phyloP scores from a whole-genome alignment of 1,140 invertebrate species.

The Euwallacea similis region DNA sequence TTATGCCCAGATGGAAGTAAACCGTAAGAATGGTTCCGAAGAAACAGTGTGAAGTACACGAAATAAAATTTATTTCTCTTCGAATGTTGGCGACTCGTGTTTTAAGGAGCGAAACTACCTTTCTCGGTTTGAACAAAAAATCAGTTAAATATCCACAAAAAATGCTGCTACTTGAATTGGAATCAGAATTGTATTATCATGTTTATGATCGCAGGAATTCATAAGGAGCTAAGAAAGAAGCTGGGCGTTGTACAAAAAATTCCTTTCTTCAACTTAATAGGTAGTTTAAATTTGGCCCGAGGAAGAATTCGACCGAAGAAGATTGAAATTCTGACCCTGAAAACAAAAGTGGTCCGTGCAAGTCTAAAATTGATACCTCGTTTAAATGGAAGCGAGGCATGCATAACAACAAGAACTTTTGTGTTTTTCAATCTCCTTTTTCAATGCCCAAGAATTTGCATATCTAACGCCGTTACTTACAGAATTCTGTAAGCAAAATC shows the following conservation, averaged over 20 bases:
- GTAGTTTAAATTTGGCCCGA: slow-evolving; percentile 9
- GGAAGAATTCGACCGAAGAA: not conserved
- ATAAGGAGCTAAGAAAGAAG: not conserved
- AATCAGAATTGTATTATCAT: not conserved
- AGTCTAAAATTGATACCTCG: slow-evolving; percentile 10
- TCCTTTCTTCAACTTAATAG: slow-evolving; percentile 7
- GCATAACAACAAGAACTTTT: not conserved
- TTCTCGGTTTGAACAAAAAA: no score
- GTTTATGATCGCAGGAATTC: not conserved
- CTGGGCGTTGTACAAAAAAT: slow-evolving; percentile 1
- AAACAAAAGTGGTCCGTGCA: slow-evolving; percentile 24
- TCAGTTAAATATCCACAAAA: no score
- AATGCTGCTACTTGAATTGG: no score
- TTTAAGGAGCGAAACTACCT: no score
- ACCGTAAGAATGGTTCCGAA: not conserved
- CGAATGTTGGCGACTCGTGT: no score
- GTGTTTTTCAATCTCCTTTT: not conserved
- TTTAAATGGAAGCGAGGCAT: slow-evolving; percentile 11
- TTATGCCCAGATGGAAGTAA: not conserved
- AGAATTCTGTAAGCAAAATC: not conserved
- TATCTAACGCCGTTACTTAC: no score
- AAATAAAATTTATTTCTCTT: no score
- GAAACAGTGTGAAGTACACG: not conserved
- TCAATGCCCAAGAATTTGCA: no score
- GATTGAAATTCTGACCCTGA: slow-evolving; percentile 15